phyloP scores from a whole-genome alignment of 2,113 vertebrate species.

The Pseudorectes ferrugineus region DNA sequence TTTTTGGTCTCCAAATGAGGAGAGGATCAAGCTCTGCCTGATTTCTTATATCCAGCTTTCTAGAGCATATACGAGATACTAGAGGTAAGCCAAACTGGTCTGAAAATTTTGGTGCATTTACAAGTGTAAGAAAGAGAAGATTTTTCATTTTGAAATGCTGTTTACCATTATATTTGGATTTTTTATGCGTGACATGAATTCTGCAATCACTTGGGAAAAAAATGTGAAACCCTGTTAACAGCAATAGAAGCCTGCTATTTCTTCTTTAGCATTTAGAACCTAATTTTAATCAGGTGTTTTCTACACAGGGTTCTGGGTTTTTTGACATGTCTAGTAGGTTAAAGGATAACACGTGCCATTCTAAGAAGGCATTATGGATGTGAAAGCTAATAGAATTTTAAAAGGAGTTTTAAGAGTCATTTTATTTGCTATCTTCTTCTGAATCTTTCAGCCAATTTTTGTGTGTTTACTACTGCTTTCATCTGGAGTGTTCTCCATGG shows the following conservation, averaged over 20 bases:
- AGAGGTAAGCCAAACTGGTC: background rate
- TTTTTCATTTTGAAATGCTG: background rate
- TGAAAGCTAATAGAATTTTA: background rate
- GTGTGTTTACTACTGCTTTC: background rate
- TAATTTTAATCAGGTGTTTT: conserved; percentile 31
- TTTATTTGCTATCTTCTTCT: background rate
- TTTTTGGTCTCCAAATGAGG: background rate
- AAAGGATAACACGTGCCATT: background rate
- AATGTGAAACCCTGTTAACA: background rate
- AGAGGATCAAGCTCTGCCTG: background rate
- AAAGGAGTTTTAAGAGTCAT: background rate
- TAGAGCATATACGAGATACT: background rate
- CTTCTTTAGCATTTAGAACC: background rate
- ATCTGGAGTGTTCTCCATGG: background rate
- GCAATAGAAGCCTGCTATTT: background rate
- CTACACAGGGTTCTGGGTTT: background rate
- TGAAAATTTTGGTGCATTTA: background rate
- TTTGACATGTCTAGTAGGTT: background rate
- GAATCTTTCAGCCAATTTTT: background rate
- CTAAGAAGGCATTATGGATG: background rate
- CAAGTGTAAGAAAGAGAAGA: background rate
- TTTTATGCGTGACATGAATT: background rate
- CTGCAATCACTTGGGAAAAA: background rate
- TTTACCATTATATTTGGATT: background rate
- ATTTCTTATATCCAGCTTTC: background rate